Base-by-base conservation (phyloP, 2,113 vertebrate species). In the Corythaeola cristata region DNA sequence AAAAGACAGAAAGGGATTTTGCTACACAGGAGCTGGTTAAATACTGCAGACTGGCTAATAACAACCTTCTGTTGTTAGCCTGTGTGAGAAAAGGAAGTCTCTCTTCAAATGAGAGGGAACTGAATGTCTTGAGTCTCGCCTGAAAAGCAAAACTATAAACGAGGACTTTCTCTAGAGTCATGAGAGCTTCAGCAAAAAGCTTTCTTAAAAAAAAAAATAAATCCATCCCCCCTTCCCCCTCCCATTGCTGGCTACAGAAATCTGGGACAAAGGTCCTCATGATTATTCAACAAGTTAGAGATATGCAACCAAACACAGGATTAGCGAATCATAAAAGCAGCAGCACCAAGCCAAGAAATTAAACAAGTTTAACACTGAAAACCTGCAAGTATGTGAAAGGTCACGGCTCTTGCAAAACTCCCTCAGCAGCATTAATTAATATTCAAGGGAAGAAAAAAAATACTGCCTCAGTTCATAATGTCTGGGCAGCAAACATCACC, bases 351-450 rank as follows among this genome's bases (percentile, higher is more conserved):
- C 33, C 87, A 95, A 93, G 32, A 85, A 85, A 93, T 64, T 55
- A 83, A 97, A 96, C 77, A 90, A 96, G 88, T 62, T 68, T 39
- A 94, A 94, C 74, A 88, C 72, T n/a, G 91, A 95, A 92, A 97
- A 96, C 93, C 94, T 96, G 78, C 53, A 96, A 98, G 87, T 96
- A 78, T 94, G 98, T 89, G 93, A 98, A 98, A 98, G 97, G 97
- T n/a, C 95, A 97, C 4, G 37, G 88, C 47, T 96, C 90, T 98
- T 98, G 80, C 5, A 59, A 97, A 98, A 98, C 79, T 93, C 75
- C 30, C 66, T 39, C 92, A 66, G 59, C 63, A 89, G 77, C 73
- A 60, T 75, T 83, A 58, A 60, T 75, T 83, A 58, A 82, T 49
- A 79, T 49, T 60, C 53, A 55, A 92, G 6, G 7, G 2, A 5